Evolutionary conservation across 2,113 vertebrate species (phyloP).

Genomic region (Xenopus laevis): DNA sequence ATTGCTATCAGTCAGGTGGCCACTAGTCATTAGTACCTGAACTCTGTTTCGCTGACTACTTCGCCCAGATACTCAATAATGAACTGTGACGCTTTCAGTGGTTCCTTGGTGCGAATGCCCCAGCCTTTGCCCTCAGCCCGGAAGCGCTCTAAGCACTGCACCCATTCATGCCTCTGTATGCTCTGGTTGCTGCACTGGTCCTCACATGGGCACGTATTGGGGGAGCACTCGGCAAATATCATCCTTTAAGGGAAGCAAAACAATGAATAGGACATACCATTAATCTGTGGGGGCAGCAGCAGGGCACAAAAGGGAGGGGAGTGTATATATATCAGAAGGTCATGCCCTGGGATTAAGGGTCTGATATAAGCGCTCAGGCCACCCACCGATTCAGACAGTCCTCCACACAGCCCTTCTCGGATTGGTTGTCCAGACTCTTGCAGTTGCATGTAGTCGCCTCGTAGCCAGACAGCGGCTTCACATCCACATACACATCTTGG

Average conservation of each 20-base stretch:
- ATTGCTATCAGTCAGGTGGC: neutral
- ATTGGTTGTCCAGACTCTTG: slow-evolving; percentile 68
- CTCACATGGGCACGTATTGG: slow-evolving; percentile 85
- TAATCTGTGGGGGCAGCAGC: no score
- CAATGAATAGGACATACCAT: no score
- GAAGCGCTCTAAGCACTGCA: slow-evolving; percentile 94
- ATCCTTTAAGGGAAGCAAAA: slow-evolving; percentile 66
- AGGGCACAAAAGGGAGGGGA: no score
- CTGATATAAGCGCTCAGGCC: neutral
- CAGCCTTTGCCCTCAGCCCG: slow-evolving; percentile 94
- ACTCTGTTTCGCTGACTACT: slow-evolving; percentile 96
- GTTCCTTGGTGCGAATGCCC: slow-evolving; percentile 95
- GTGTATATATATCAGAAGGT: no score
- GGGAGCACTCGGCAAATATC: slow-evolving; percentile 95
- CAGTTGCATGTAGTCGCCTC: slow-evolving; percentile 95
- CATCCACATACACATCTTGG: slow-evolving; percentile 91
- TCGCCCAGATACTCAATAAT: slow-evolving; percentile 98
- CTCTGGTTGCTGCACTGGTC: slow-evolving; percentile 92
- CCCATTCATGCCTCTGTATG: slow-evolving; percentile 96
- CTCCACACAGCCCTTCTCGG: slow-evolving; percentile 78
- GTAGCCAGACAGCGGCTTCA: slow-evolving; percentile 94
- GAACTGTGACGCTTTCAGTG: slow-evolving; percentile 88
- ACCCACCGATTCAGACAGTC: slow-evolving; percentile 93
- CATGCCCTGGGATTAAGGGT: no score
- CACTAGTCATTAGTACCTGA: slow-evolving; percentile 70